Evolutionary conservation across 2,888 invertebrate species (phyloP).

Genomic region (Fissipunctia ypsillon): DNA sequence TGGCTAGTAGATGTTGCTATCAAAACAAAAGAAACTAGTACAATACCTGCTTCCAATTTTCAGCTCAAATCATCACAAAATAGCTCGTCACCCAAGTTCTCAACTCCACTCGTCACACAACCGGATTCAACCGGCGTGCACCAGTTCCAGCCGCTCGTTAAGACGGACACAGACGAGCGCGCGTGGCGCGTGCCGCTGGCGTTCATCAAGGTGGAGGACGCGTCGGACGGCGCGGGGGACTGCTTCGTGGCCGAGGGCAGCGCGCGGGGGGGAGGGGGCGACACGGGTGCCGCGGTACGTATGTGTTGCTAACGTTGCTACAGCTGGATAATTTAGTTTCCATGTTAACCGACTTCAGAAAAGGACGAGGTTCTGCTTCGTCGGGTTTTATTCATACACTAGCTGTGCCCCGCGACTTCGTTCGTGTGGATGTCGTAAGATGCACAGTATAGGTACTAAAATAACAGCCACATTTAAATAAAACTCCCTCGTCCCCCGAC

Average conservation of each 20-base stretch:
- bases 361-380: no score
- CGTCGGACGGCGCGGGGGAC: slow-evolving; percentile 33
- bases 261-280: slow-evolving; percentile 24
- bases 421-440: no score
- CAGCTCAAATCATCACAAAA: slow-evolving; percentile 41
- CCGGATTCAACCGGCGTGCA: not conserved
- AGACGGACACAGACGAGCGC: not conserved
- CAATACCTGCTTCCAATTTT: not conserved
- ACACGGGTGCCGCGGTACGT: slow-evolving; percentile 64
- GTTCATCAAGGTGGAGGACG: slow-evolving; percentile 73
- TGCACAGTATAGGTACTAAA: no score
- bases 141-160: not conserved
- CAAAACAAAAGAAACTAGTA: not conserved
- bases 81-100: not conserved
- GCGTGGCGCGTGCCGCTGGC: slow-evolving; percentile 45
- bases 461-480: no score
- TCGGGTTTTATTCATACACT: no score
- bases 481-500: no score
- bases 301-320: no score
- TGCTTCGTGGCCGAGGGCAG: slow-evolving; percentile 48
- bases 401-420: no score
- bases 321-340: no score
- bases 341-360: no score
- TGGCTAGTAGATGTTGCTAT: not conserved
- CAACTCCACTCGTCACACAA: not conserved